Base-by-base conservation (phyloP, 2,888 invertebrate genomes). In the Anarsia innoxiella region DNA sequence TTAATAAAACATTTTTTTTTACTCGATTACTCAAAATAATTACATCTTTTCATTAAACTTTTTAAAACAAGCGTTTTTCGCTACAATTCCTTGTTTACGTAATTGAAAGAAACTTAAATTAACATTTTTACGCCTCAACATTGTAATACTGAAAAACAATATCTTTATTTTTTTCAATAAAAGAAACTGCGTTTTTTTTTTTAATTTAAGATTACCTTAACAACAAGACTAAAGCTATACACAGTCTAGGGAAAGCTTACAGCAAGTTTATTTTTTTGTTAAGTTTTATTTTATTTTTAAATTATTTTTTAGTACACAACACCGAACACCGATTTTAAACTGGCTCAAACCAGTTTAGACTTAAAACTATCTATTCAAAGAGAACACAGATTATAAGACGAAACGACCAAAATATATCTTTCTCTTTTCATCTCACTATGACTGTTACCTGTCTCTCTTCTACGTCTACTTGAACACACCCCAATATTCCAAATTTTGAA, bases 141-240 rank as follows among this genome's bases (percentile, higher is more conserved):
- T 63, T 66, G 56, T 76, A 78, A 78, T 77, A 78, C 77, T 77
- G 75, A 54, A 65, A 61, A 59, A 53, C 29, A 16, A 36, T 36
- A 12, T 8, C 34, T 16, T 15, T 36, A 3, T 25, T n/a, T n/a
- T n/a, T 19, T 19, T 5, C 19, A 19, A 19, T 5, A 3, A 19
- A 19, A 19, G 19, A 19, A 19, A 12, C 25, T 15, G 16, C 10
- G n/a, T 11, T 30, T 46, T 38, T 16, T 28, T 45, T 36, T 40
- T 43, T 36, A 36, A 19, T 19, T 19, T n/a, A n/a, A n/a, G n/a
- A 19, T 19, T 25, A 40, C 40, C 39, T 46, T 41, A 37, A 19
- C 31, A 39, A 46, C 38, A 38, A 42, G 30, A 53, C 55, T 68
- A 65, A 63, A 59, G 40, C 62, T 66, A 66, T 51, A 54, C 57